These are phyloP conservation scores for Panonychus citri DNA, from an alignment of 1,140 invertebrate genomes.

Conservation along the genomic window DNA sequence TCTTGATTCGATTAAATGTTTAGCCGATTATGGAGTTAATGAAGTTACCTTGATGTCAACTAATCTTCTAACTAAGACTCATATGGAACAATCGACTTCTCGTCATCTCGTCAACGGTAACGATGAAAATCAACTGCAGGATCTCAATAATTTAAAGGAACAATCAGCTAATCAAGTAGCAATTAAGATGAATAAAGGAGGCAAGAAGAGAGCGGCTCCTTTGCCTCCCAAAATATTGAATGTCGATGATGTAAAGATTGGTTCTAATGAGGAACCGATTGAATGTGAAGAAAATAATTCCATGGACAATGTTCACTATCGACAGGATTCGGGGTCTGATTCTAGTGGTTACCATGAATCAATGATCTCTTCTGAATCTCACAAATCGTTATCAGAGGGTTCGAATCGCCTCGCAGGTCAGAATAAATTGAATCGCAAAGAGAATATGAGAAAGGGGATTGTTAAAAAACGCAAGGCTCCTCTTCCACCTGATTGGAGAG, in stretches of 20 bases:
- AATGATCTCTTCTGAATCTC: neutral
- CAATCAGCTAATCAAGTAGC: neutral
- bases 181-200: neutral
- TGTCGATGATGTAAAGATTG: too few relatives aligned
- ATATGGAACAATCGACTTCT: neutral
- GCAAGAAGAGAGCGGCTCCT: slow-evolving; percentile 6
- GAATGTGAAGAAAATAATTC: neutral
- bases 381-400: neutral
- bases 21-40: slow-evolving; percentile 12
- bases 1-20: slow-evolving; percentile 12
- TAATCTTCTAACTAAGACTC: neutral
- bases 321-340: slow-evolving; percentile 9
- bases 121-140: neutral
- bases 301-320: neutral
- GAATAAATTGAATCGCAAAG: slow-evolving; percentile 2
- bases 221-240: neutral
- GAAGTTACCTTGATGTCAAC: slow-evolving; percentile 14
- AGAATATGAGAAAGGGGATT: slow-evolving; percentile 12
- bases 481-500: slow-evolving; percentile 8
- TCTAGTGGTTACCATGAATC: slow-evolving; percentile 10
- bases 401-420: too few relatives aligned
- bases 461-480: slow-evolving; percentile 19
- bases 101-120: neutral
- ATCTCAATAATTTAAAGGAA: neutral
- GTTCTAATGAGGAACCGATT: neutral